Evolutionary conservation across 37 sponge, comb jelly and placozoan species (phyloP), one percentile per base, ranked within the genome.

Genomic region (Tethya wilhelma): DNA sequence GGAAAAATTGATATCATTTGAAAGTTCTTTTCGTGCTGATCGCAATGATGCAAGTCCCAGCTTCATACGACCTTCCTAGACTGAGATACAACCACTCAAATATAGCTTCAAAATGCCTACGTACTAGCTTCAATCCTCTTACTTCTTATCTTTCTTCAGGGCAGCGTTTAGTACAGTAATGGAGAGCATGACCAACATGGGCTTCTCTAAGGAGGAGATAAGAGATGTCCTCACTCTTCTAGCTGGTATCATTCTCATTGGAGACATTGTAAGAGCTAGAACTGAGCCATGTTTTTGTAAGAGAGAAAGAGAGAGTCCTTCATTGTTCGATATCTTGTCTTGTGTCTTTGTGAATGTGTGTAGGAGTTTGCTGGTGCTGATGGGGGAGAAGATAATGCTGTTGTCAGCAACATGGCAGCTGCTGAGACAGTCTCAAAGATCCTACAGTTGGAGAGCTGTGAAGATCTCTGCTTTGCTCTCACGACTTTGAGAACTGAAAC

Each of bases 191-290:
- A 4, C 26, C 42, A 39, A 56, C 29, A 74, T 89, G 38, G 90
- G 90, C 20, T 89, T 89, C 30, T 19, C 28, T 4, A n/a, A 72
- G 9, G 59, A 78, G 0, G 90, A 89, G 49, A 44, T 77, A 37
- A 20, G 68, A 9, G 64, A 80, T 4, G 55, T 90, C 0, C 8
- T 85, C 20, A 69, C 46, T 0, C 33, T 85, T 4, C 73, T 90
- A 4, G 91, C 91, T 29, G 81, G 55, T 20, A 80, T 90, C 25
- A 45, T 90, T n/a, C 82, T 79, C 44, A 80, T 90, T 17, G 91
- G 91, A 55, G 81, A 90, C 77, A 81, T 90, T 64, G 91, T 90
- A 64, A 85, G 91, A 49, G 53, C 9, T n/a, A n/a, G n/a, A n/a
- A n/a, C n/a, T n/a, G n/a, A n/a, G n/a, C n/a, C n/a, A n/a, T n/a